Evolutionary conservation across 2,113 vertebrate genomes (phyloP).

Genomic region (Sander lucioperca): DNA sequence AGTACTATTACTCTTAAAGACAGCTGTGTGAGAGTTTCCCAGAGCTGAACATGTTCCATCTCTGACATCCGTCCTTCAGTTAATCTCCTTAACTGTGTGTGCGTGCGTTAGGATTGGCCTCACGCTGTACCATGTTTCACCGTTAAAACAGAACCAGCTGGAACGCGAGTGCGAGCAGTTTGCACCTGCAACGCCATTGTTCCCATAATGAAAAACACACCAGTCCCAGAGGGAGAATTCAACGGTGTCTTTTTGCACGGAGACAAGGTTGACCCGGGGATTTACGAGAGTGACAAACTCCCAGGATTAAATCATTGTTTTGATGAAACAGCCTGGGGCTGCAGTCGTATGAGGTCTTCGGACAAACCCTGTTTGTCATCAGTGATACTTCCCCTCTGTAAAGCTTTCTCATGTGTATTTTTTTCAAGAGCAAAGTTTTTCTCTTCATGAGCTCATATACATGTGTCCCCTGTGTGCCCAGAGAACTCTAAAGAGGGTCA

Average conservation of each 20-base stretch:
- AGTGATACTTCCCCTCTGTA: slow-evolving; percentile 4
- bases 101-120: slow-evolving; percentile 1
- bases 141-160: slow-evolving; percentile 69
- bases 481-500: slow-evolving; percentile 51
- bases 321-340: slow-evolving; percentile 54
- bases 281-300: slow-evolving; percentile 61
- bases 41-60: slow-evolving; percentile 8
- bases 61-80: slow-evolving; percentile 25
- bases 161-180: slow-evolving; percentile 42
- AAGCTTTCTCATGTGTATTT: slow-evolving; percentile 25
- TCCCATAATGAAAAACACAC: slow-evolving; percentile 74
- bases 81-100: not conserved
- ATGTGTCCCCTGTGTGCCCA: slow-evolving; percentile 38
- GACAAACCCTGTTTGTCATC: slow-evolving; percentile 47
- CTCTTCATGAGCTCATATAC: slow-evolving; percentile 25
- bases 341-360: slow-evolving; percentile 12
- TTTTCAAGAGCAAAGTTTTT: slow-evolving; percentile 31
- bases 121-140: slow-evolving; percentile 40
- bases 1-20: slow-evolving; percentile 5
- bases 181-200: slow-evolving; percentile 75
- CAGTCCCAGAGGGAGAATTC: slow-evolving; percentile 36
- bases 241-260: slow-evolving; percentile 31
- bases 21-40: slow-evolving; percentile 49
- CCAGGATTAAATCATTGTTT: slow-evolving; percentile 45
- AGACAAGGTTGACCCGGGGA: slow-evolving; percentile 47